These are phyloP conservation scores for Sarcophaga bullata DNA, from an alignment of 1,140 invertebrate species.

Conservation along the genomic window DNA sequence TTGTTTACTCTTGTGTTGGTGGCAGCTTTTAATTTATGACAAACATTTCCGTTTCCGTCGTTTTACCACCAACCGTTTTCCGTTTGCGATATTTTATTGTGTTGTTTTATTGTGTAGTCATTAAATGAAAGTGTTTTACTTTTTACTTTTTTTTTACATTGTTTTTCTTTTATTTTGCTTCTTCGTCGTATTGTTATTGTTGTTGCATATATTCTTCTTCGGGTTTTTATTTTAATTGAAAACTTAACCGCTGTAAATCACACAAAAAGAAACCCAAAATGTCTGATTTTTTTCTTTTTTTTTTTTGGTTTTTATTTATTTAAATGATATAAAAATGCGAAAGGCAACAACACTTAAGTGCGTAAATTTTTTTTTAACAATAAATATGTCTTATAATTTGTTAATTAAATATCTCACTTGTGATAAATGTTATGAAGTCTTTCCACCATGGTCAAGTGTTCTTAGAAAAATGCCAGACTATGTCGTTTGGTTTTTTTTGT, in stretches of 20 bases:
- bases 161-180: neutral
- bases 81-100: conserved; percentile 1
- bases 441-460: too few relatives aligned
- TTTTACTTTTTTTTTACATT: conserved; percentile 14
- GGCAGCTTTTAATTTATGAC: conserved; percentile 39
- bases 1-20: neutral
- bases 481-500: too few relatives aligned
- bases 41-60: conserved; percentile 34
- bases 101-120: neutral
- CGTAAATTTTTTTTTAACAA: too few relatives aligned
- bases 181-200: too few relatives aligned
- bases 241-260: neutral
- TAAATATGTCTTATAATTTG: conserved; percentile 24
- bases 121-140: conserved; percentile 31
- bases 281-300: too few relatives aligned
- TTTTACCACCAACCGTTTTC: conserved; percentile 32
- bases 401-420: conserved; percentile 37
- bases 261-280: neutral
- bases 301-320: too few relatives aligned
- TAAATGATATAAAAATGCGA: conserved; percentile 17
- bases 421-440: conserved; percentile 34
- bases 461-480: too few relatives aligned
- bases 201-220: too few relatives aligned
- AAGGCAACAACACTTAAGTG: neutral
- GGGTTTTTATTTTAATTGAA: conserved; percentile 32